Evolutionary conservation across 2,113 vertebrate species (phyloP).

Genomic region (Brachyhypopomus occidentalis): DNA sequence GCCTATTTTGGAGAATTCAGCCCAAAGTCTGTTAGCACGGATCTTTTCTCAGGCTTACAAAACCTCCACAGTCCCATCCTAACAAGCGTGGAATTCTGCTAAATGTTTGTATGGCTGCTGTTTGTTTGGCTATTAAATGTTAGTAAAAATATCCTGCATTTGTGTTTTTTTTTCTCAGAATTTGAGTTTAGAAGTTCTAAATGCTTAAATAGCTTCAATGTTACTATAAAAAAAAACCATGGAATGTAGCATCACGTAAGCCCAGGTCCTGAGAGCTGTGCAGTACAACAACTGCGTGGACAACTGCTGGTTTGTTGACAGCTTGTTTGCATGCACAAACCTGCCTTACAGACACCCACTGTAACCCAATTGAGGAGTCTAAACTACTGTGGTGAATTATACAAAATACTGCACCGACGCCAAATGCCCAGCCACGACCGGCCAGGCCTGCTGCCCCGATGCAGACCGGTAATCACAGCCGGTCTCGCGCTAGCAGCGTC

Average conservation of each 20-base stretch:
- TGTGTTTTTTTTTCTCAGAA: neutral
- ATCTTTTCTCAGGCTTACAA: constrained; percentile 38
- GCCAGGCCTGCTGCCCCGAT: neutral
- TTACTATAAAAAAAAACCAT: no score
- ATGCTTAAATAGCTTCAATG: no score
- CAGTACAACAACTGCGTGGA: neutral
- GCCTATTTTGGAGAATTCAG: neutral
- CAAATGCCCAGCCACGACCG: no score
- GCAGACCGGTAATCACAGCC: neutral
- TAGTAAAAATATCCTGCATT: constrained; percentile 3
- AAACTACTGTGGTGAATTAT: neutral
- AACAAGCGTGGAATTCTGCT: neutral
- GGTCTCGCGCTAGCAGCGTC: neutral
- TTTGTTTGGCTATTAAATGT: constrained; percentile 18
- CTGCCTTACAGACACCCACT: neutral
- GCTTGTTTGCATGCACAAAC: neutral
- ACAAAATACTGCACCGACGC: neutral
- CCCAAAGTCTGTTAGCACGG: constrained; percentile 44
- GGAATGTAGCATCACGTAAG: neutral
- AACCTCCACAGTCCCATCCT: constrained; percentile 27
- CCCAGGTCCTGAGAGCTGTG: neutral
- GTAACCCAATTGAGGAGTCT: neutral
- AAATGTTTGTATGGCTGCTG: constrained; percentile 24
- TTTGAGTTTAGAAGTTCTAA: no score
- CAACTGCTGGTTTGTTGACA: neutral